Conservation (phyloP, 2,113 vertebrate species). For the Casuarius casuarius region DNA sequence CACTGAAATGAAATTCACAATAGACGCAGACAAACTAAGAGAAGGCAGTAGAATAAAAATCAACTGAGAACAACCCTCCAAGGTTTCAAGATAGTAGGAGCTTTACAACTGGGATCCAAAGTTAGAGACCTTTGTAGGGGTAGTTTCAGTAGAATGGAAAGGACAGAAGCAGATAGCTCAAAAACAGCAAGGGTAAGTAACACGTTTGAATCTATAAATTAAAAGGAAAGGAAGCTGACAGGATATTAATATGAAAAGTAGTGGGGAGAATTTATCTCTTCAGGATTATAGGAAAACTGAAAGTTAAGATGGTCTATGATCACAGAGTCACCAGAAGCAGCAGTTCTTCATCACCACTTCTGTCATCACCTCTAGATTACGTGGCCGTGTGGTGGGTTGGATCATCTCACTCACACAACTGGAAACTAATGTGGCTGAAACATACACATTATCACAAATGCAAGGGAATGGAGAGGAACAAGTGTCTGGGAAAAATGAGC, state of each 20-base stretch:
- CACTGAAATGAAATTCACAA: neutral
- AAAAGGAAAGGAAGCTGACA: neutral
- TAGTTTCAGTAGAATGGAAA: neutral
- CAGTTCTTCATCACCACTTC: neutral
- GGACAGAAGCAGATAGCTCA: neutral
- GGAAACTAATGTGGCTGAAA: neutral
- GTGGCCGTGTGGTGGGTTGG: neutral
- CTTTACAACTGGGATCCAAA: neutral
- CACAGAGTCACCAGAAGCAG: neutral
- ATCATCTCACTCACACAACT: neutral
- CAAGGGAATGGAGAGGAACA: neutral
- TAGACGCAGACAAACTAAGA: neutral
- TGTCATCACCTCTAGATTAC: neutral
- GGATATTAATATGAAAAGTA: neutral
- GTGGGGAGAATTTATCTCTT: neutral
- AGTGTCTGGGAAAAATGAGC: neutral
- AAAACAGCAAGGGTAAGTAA: neutral
- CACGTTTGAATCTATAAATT: neutral
- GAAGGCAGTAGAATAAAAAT: neutral
- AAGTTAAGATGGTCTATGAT: neutral
- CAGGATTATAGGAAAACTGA: neutral
- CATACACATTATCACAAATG: neutral
- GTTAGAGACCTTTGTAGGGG: neutral
- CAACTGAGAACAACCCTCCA: neutral
- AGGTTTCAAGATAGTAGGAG: neutral